phyloP scores from a whole-genome alignment of 1,140 invertebrate genomes.

The Lepidurus couesii region DNA sequence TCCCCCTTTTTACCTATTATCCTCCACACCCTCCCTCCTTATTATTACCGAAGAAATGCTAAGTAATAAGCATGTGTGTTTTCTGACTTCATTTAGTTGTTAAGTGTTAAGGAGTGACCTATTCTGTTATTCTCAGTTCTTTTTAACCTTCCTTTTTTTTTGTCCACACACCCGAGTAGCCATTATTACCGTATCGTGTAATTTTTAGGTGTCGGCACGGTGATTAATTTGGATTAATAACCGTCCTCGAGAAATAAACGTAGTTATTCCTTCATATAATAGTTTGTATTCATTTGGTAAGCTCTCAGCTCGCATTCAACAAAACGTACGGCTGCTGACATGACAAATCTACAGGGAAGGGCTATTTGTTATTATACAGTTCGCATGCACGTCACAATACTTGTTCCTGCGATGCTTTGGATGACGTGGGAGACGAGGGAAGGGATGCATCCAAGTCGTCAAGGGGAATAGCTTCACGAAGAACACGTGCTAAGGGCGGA shows the following conservation, averaged over 20 bases:
- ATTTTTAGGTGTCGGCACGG: constrained; percentile 18
- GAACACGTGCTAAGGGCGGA: constrained; percentile 16
- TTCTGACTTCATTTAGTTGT: constrained; percentile 10
- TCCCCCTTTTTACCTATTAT: constrained; percentile 13
- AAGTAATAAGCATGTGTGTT: constrained; percentile 16
- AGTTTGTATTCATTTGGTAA: background rate
- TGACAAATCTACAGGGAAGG: background rate
- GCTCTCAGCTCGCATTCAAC: background rate
- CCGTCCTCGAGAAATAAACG: constrained; percentile 7
- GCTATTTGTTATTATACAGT: background rate
- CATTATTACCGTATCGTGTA: constrained; percentile 22
- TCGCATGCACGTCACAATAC: background rate
- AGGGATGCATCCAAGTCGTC: constrained; percentile 15
- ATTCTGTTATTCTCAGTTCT: constrained; percentile 22
- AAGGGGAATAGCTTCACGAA: constrained; percentile 29
- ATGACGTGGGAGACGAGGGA: background rate
- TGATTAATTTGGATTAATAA: constrained; percentile 12
- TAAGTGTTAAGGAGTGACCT: constrained; percentile 19
- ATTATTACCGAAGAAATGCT: background rate
- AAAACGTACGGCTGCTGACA: background rate
- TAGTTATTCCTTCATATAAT: constrained; percentile 22
- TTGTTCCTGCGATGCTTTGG: background rate
- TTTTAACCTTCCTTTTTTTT: constrained; percentile 12
- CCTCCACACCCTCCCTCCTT: background rate
- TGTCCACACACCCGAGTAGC: background rate